Conservation (phyloP, 2,113 vertebrate species). For the Phocoena sinus region DNA sequence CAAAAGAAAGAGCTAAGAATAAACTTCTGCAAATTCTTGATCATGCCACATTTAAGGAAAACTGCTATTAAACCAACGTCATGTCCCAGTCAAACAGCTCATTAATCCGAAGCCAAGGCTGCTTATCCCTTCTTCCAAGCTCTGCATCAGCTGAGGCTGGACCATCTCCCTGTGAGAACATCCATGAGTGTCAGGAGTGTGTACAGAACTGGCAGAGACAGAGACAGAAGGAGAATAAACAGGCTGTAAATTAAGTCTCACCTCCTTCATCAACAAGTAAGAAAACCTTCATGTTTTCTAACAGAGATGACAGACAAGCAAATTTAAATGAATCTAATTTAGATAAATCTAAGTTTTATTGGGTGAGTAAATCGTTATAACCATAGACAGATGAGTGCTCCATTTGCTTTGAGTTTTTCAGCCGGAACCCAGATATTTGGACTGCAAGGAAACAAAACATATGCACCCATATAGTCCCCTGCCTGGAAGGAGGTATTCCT, state of each 20-base stretch:
- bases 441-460: neutral
- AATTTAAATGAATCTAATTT: slow-evolving; percentile 61
- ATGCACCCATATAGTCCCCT: neutral
- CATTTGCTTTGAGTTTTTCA: slow-evolving; percentile 24
- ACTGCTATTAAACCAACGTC: slow-evolving; percentile 62
- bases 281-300: slow-evolving; percentile 58
- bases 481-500: neutral
- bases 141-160: neutral
- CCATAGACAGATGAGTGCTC: neutral
- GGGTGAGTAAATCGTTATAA: slow-evolving; percentile 46
- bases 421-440: slow-evolving; percentile 12
- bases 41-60: slow-evolving; percentile 62
- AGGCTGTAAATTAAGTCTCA: slow-evolving; percentile 20
- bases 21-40: slow-evolving; percentile 80
- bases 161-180: neutral
- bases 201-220: neutral
- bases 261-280: slow-evolving; percentile 51
- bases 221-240: neutral
- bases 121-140: neutral
- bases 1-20: slow-evolving; percentile 81
- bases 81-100: slow-evolving; percentile 56
- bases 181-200: neutral
- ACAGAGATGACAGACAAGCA: slow-evolving; percentile 39
- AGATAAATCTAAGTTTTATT: slow-evolving; percentile 61
- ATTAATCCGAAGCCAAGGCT: neutral